These are phyloP conservation scores for Momotus momota DNA, from an alignment of 2,797 vertebrate species.

Conservation along the genomic window DNA sequence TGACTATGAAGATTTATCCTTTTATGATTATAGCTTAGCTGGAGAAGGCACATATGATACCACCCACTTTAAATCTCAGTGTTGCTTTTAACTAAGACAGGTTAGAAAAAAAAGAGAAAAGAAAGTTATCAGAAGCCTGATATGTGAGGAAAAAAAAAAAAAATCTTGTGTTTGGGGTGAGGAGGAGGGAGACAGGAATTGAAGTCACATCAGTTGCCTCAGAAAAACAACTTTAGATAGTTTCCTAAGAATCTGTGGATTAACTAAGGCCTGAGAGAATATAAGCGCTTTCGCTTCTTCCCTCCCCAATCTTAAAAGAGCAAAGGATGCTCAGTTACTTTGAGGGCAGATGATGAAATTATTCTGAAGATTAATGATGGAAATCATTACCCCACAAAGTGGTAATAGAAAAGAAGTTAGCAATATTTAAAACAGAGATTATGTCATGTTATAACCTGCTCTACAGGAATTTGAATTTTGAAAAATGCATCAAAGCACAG, in stretches of 20 bases:
- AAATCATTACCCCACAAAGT: background rate
- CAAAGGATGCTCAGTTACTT: background rate
- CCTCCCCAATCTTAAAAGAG: background rate
- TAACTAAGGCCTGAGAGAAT: background rate
- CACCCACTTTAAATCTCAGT: background rate
- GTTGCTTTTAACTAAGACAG: fast-evolving
- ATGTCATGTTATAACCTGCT: background rate
- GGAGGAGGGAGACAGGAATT: fast-evolving
- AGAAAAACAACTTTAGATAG: background rate
- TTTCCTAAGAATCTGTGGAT: background rate
- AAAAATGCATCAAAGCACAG: background rate
- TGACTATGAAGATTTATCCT: background rate
- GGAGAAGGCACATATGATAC: background rate
- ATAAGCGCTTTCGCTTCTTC: background rate
- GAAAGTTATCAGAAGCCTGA: background rate
- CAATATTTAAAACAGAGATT: background rate
- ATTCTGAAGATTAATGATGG: background rate
- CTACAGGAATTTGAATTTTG: background rate
- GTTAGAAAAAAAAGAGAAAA: background rate
- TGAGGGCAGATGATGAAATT: background rate
- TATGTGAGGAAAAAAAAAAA: background rate
- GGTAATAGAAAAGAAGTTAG: background rate
- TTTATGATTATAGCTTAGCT: background rate
- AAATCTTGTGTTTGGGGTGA: background rate
- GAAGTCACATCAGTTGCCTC: background rate